These are phyloP conservation scores for Diabrotica undecimpunctata DNA, from an alignment of 1,140 invertebrate genomes.

Conservation along the genomic window DNA sequence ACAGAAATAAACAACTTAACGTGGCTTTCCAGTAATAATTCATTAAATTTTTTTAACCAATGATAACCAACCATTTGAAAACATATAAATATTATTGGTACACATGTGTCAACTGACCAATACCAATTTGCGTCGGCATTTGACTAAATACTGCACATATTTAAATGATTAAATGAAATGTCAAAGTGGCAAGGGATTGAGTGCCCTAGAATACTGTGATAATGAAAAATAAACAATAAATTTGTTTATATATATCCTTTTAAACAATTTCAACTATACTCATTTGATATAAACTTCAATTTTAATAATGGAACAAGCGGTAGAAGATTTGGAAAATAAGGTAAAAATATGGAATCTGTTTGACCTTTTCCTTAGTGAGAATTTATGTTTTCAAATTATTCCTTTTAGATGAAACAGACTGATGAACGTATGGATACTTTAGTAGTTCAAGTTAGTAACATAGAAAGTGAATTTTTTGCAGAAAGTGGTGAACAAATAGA, in stretches of 20 bases:
- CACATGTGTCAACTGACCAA: no score
- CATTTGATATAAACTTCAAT: neutral
- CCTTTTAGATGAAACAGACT: slow-evolving; percentile 44
- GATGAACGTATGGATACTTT: slow-evolving; percentile 42
- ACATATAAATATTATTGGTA: no score
- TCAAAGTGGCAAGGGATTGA: no score
- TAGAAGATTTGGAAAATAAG: slow-evolving; percentile 42
- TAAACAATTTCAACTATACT: neutral
- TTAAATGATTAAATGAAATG: no score
- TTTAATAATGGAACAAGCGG: slow-evolving; percentile 35
- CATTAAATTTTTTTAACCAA: no score
- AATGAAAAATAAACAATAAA: neutral
- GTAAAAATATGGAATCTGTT: slow-evolving; percentile 15
- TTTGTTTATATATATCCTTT: neutral
- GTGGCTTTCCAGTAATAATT: no score
- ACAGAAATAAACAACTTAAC: no score
- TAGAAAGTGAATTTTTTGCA: slow-evolving; percentile 41
- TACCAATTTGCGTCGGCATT: no score
- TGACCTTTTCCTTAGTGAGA: neutral
- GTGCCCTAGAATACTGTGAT: neutral
- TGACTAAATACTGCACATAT: no score
- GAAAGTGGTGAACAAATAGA: slow-evolving; percentile 41
- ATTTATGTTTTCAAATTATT: neutral
- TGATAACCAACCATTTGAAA: no score
- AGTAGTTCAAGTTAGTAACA: slow-evolving; percentile 43